A percentile compares a stretch with the other conserved stretches of the same genome.
phyloP scores from a whole-genome alignment of 2,113 vertebrate species.

The Coryphaenoides rupestris region DNA sequence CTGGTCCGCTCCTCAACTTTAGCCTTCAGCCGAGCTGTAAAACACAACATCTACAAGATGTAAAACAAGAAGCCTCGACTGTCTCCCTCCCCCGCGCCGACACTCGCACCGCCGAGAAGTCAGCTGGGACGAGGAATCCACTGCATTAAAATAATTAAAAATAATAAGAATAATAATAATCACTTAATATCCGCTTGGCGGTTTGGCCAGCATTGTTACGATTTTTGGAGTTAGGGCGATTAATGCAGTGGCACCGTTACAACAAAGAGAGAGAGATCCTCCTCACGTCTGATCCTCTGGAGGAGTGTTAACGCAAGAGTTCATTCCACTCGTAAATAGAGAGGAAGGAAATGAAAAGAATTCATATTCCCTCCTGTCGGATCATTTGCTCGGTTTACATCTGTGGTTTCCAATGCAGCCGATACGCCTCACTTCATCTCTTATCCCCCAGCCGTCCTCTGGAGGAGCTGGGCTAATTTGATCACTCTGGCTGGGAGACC shows the following conservation, averaged over 20 bases:
- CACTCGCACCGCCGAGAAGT: constrained; percentile 17
- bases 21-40: constrained; percentile 42
- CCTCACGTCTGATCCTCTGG: constrained; percentile 6
- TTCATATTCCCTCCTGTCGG: background rate
- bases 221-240: constrained; percentile 10
- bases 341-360: background rate
- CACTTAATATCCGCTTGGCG: constrained; percentile 1
- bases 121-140: constrained; percentile 25
- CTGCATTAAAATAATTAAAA: no score
- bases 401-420: constrained; percentile 35
- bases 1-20: constrained; percentile 35
- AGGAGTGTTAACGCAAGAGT: background rate
- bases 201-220: constrained; percentile 7
- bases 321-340: background rate
- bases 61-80: constrained; percentile 42
- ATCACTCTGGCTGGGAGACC: constrained; percentile 60
- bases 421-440: constrained; percentile 57
- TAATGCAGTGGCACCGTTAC: constrained; percentile 12
- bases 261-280: background rate
- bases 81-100: constrained; percentile 34
- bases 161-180: constrained; percentile 5
- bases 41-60: constrained; percentile 42
- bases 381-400: constrained; percentile 36
- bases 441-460: constrained; percentile 33
- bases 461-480: constrained; percentile 67